phyloP scores from a whole-genome alignment of 2,113 vertebrate species.

The Brachyhypopomus gauderio region DNA sequence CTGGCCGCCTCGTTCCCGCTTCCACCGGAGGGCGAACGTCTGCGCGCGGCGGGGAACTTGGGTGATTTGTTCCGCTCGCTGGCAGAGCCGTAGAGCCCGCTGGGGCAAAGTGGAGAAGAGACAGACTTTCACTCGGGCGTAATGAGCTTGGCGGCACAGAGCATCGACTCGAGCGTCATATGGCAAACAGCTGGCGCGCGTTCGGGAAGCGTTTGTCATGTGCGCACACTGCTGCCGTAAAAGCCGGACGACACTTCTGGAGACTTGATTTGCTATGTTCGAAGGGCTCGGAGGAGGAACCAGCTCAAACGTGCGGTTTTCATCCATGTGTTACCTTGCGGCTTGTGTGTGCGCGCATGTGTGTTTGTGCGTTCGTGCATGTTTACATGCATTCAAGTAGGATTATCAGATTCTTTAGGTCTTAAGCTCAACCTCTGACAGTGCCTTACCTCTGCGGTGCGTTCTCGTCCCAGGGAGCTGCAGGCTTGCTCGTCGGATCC shows the following conservation, averaged over 20 bases:
- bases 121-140: neutral
- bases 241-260: neutral
- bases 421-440: neutral
- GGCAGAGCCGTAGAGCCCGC: constrained; percentile 82
- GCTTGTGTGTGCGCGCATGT: neutral
- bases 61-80: constrained; percentile 82
- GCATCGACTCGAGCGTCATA: neutral
- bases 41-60: constrained; percentile 79
- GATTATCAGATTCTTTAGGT: neutral
- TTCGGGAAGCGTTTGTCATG: neutral
- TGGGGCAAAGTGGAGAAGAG: constrained; percentile 51
- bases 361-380: constrained; percentile 12
- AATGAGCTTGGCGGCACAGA: neutral
- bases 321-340: constrained; percentile 3
- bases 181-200: constrained; percentile 19
- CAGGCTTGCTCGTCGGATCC: constrained; percentile 75
- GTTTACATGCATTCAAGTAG: neutral
- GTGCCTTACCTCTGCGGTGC: constrained; percentile 74
- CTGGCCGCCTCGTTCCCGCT: constrained; percentile 81
- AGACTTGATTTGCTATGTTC: constrained; percentile 12
- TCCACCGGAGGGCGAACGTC: constrained; percentile 78
- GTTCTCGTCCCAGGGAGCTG: constrained; percentile 84
- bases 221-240: neutral
- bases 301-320: constrained; percentile 5
- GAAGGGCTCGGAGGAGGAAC: constrained; percentile 10